Evolutionary conservation across 2,888 invertebrate species (phyloP).

Genomic region (Agrochola lychnidis): DNA sequence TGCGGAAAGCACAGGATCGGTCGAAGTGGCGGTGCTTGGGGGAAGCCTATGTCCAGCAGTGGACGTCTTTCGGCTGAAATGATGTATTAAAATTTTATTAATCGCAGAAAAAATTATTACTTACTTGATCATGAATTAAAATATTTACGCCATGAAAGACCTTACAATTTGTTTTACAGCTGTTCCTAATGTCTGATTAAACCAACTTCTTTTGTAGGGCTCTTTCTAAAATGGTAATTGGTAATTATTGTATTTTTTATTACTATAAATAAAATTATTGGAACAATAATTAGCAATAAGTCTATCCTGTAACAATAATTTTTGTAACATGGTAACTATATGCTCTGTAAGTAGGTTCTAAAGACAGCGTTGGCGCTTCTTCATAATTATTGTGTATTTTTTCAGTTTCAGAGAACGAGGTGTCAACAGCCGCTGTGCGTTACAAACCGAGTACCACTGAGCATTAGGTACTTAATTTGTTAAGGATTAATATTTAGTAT

Average conservation of each 20-base stretch:
- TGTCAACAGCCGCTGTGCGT: conserved; percentile 32
- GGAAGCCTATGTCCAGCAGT: too few relatives aligned
- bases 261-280: neutral
- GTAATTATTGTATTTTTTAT: neutral
- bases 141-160: neutral
- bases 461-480: conserved; percentile 27
- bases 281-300: too few relatives aligned
- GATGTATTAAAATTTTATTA: neutral
- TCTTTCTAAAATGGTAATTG: neutral
- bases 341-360: neutral
- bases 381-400: neutral
- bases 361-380: neutral
- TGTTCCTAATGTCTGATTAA: neutral
- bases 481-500: neutral
- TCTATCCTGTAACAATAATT: too few relatives aligned
- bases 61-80: too few relatives aligned
- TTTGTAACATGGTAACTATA: too few relatives aligned
- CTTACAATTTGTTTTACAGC: neutral
- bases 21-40: too few relatives aligned
- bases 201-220: neutral
- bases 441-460: conserved; percentile 41
- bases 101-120: neutral
- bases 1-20: too few relatives aligned
- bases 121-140: neutral
- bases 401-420: conserved; percentile 26